phyloP scores from a whole-genome alignment of 2,797 vertebrate genomes.

The Epinephelus malabaricus region DNA sequence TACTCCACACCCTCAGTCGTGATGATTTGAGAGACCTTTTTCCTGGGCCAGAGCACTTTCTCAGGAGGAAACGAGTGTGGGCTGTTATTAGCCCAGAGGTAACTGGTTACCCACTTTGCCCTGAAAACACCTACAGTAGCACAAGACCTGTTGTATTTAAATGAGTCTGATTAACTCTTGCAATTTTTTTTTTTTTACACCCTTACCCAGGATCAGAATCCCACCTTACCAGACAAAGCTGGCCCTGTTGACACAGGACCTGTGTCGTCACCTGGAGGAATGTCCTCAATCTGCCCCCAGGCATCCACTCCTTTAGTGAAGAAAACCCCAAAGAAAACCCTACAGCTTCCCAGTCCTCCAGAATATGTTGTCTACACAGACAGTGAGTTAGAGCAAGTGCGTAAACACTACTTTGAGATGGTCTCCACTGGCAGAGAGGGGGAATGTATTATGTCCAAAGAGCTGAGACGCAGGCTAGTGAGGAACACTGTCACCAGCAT shows the following conservation, averaged over 20 bases:
- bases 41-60: conserved; percentile 1
- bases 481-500: neutral
- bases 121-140: no score
- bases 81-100: neutral
- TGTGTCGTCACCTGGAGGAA: conserved; percentile 12
- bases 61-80: conserved; percentile 4
- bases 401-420: conserved; percentile 14
- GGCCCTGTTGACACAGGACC: conserved; percentile 12
- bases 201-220: conserved; percentile 6
- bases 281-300: neutral
- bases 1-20: conserved; percentile 4
- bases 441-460: neutral
- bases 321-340: conserved; percentile 19
- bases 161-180: neutral
- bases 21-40: conserved; percentile 15
- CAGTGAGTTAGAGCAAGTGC: conserved; percentile 26
- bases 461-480: neutral
- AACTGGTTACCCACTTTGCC: neutral
- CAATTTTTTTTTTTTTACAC: no score
- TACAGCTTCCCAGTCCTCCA: conserved; percentile 34
- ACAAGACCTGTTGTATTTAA: neutral
- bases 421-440: neutral
- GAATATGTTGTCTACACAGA: conserved; percentile 53
- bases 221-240: conserved; percentile 29
- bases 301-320: conserved; percentile 15